A percentile compares a stretch with the other conserved stretches of the same genome.
phyloP scores from a whole-genome alignment of 2,113 vertebrate species.

The Brachypteracias leptosomus region DNA sequence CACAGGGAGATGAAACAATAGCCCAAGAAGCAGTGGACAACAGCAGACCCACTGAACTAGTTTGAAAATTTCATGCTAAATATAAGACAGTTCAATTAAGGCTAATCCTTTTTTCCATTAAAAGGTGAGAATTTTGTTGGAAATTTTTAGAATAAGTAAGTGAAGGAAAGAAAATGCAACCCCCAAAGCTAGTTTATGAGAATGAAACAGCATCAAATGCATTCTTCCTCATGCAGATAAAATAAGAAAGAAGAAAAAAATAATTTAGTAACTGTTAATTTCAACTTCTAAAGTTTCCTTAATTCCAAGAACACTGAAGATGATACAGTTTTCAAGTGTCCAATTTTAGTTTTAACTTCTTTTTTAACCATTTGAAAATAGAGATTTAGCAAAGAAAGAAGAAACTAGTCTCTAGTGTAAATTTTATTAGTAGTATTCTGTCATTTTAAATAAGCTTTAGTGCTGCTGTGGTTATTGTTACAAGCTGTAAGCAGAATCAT shows the following conservation, averaged over 20 bases:
- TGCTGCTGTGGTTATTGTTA: neutral
- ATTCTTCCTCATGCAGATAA: conserved; percentile 4
- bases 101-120: neutral
- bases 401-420: neutral
- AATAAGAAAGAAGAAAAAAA: neutral
- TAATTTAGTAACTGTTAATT: neutral
- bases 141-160: neutral
- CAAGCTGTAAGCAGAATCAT: neutral
- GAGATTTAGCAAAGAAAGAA: neutral
- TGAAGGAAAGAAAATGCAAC: neutral
- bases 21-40: neutral
- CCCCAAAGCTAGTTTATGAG: neutral
- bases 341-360: neutral
- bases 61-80: neutral
- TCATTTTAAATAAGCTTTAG: neutral
- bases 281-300: neutral
- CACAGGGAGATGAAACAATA: neutral
- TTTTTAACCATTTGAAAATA: neutral
- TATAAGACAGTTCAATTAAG: neutral
- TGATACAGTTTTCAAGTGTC: neutral
- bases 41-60: neutral
- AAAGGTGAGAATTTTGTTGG: neutral
- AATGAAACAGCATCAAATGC: neutral
- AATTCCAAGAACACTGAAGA: neutral
- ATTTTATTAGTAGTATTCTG: neutral